These are phyloP conservation scores for Xestia ashworthii DNA, from an alignment of 2,888 invertebrate genomes.

Conservation along the genomic window DNA sequence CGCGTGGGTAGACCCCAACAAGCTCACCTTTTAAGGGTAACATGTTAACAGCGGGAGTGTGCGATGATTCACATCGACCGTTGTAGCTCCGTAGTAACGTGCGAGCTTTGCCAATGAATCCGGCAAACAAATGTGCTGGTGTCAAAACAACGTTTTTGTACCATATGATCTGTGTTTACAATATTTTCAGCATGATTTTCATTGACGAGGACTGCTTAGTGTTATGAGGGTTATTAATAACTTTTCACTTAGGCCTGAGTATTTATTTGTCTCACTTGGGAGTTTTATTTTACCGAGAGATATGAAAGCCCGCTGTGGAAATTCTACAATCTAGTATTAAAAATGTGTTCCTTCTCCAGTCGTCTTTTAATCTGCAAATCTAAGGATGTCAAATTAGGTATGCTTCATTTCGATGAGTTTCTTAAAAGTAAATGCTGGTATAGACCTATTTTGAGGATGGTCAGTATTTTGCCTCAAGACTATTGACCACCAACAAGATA, in stretches of 20 bases:
- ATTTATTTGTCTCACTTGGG: not conserved
- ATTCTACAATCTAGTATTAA: not conserved
- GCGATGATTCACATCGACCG: slow-evolving; percentile 41
- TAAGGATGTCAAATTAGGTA: not conserved
- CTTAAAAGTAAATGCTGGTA: not conserved
- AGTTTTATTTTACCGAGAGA: not conserved
- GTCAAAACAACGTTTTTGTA: slow-evolving; percentile 50
- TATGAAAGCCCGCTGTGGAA: not conserved
- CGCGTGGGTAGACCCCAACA: not conserved
- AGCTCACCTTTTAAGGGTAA: slow-evolving; percentile 37
- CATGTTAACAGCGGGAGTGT: slow-evolving; percentile 25
- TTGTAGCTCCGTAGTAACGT: slow-evolving; percentile 36
- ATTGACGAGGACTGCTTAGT: slow-evolving; percentile 15
- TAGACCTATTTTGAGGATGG: not conserved
- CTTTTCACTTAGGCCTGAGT: not conserved
- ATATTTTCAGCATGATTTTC: slow-evolving; percentile 34
- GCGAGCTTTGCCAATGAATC: slow-evolving; percentile 33
- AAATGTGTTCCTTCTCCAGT: not conserved
- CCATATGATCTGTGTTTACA: slow-evolving; percentile 47
- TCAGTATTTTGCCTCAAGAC: not conserved
- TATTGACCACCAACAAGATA: not conserved
- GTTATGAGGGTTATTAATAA: not conserved
- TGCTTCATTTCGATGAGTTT: not conserved
- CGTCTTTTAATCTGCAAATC: not conserved
- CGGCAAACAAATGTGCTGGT: slow-evolving; percentile 26